These are phyloP conservation scores for Eubasilissa regina DNA, from an alignment of 1,140 invertebrate species.

Conservation along the genomic window DNA sequence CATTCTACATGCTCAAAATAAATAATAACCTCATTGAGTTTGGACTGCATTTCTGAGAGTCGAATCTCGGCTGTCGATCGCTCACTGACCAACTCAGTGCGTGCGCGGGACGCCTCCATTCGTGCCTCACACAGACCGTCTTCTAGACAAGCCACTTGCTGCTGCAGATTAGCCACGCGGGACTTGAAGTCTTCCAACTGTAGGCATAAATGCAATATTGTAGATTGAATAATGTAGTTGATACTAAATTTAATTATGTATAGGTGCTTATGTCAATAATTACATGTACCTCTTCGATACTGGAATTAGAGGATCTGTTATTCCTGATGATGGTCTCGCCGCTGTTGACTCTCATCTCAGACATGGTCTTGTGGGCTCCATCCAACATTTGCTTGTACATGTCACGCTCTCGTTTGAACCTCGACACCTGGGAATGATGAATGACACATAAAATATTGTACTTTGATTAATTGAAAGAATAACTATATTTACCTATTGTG, in stretches of 20 bases:
- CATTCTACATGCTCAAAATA: background rate
- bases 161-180: conserved; percentile 81
- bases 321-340: conserved; percentile 67
- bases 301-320: conserved; percentile 69
- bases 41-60: conserved; percentile 90
- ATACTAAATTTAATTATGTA: no score
- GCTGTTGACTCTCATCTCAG: conserved; percentile 78
- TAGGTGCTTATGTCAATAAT: no score
- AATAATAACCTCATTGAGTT: conserved; percentile 86
- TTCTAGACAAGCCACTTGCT: conserved; percentile 86
- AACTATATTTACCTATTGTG: no score
- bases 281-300: conserved; percentile 75
- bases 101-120: conserved; percentile 86
- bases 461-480: no score
- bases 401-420: conserved; percentile 91
- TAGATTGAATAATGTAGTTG: no score
- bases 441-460: background rate
- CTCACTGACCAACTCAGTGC: conserved; percentile 92
- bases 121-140: conserved; percentile 90
- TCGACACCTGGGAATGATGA: conserved; percentile 67
- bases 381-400: conserved; percentile 94
- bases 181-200: conserved; percentile 73
- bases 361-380: conserved; percentile 86
- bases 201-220: conserved; percentile 2
- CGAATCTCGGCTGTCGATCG: conserved; percentile 91